phyloP scores from a whole-genome alignment of 2,113 vertebrate species.

The Zootoca vivipara region DNA sequence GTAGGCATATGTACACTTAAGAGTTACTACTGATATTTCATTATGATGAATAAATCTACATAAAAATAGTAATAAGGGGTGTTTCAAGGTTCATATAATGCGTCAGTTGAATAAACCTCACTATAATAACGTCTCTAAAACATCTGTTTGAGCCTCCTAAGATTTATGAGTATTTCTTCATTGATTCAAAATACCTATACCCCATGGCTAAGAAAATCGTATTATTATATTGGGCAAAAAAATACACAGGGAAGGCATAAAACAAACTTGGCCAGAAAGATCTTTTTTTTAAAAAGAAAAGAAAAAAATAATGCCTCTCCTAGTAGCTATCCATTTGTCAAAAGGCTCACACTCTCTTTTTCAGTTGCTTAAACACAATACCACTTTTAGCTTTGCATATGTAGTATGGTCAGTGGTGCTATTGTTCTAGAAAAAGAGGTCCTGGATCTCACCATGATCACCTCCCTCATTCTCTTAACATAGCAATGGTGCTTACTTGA shows the following conservation, averaged over 20 bases:
- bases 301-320: not conserved
- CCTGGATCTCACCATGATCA: no score
- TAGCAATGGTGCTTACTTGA: no score
- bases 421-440: no score
- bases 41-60: no score
- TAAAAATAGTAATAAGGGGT: no score
- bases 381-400: not conserved
- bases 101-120: not conserved
- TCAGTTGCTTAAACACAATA: not conserved
- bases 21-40: no score
- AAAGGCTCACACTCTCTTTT: not conserved
- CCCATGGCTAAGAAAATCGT: not conserved
- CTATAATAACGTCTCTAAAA: not conserved
- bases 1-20: no score
- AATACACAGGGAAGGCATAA: not conserved
- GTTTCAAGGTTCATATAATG: no score
- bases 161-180: no score
- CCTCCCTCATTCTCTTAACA: no score
- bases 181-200: not conserved
- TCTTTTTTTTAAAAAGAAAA: no score
- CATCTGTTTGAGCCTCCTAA: not conserved
- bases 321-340: not conserved
- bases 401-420: not conserved
- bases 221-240: not conserved
- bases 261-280: no score